These are phyloP conservation scores for Thelaira solivaga DNA, from an alignment of 2,888 invertebrate genomes.

Conservation along the genomic window DNA sequence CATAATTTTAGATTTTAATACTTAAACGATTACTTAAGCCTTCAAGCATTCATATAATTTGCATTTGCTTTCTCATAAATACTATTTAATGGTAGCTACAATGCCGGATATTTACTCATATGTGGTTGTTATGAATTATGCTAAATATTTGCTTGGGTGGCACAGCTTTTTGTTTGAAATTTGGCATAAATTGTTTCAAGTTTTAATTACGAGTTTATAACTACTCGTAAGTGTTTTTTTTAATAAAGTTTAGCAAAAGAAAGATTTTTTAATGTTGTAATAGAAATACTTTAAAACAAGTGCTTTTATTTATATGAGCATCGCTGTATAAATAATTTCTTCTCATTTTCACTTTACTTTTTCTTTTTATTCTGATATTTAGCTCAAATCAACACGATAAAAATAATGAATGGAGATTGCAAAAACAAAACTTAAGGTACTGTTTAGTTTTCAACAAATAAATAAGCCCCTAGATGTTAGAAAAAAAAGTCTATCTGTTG, in stretches of 20 bases:
- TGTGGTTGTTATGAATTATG: constrained; percentile 8
- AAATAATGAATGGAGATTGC: too few relatives aligned
- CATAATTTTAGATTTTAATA: constrained; percentile 38
- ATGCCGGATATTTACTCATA: constrained; percentile 21
- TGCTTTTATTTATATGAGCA: background rate
- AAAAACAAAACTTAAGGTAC: constrained; percentile 30
- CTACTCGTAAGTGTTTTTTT: background rate
- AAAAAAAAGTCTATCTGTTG: constrained; percentile 10
- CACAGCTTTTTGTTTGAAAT: background rate
- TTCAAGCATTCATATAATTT: constrained; percentile 34
- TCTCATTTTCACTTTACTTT: constrained; percentile 35
- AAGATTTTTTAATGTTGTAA: background rate
- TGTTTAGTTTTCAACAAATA: constrained; percentile 21
- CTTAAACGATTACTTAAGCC: constrained; percentile 44
- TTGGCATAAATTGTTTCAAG: background rate
- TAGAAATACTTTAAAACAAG: background rate
- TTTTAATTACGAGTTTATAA: background rate
- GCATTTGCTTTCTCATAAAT: constrained; percentile 39
- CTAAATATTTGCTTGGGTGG: constrained; percentile 29
- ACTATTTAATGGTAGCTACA: background rate
- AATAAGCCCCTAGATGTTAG: background rate
- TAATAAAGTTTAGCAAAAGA: too few relatives aligned
- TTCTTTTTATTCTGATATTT: constrained; percentile 31
- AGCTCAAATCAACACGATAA: constrained; percentile 6
- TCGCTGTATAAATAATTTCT: background rate